phyloP scores from a whole-genome alignment of 2,888 invertebrate species.

The Pantelozetes paolii region DNA sequence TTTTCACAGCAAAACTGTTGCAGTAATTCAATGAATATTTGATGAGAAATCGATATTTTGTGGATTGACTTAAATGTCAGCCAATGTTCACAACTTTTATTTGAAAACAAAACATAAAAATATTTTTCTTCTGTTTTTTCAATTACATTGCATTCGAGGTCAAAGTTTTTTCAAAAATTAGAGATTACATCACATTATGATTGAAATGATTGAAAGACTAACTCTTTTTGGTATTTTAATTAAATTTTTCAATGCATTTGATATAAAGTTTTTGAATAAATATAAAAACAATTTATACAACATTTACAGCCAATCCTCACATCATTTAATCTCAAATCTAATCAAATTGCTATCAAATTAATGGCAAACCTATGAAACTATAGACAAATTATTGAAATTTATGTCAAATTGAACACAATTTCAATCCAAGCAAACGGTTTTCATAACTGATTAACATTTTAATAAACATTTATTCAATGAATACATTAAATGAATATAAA shows the following conservation, averaged over 20 bases:
- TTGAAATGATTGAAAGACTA: neutral
- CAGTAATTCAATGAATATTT: slow-evolving; percentile 7
- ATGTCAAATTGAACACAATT: no score
- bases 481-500: neutral
- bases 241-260: neutral
- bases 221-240: neutral
- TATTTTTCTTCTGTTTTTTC: neutral
- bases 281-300: neutral
- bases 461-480: no score
- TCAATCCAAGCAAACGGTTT: no score
- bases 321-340: neutral
- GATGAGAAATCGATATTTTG: slow-evolving; percentile 18
- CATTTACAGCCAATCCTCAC: neutral
- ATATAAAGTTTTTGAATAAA: neutral
- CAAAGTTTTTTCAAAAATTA: neutral
- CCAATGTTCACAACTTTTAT: neutral
- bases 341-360: neutral
- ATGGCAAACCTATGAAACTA: neutral
- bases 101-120: neutral
- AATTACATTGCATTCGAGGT: neutral
- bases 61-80: neutral
- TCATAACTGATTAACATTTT: no score
- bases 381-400: neutral
- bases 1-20: neutral
- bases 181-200: neutral